Percentiles rank a stretch among this genome's conserved stretches.
Evolutionary conservation across 2,113 vertebrate species (phyloP).

Genomic region (Rhea pennata): DNA sequence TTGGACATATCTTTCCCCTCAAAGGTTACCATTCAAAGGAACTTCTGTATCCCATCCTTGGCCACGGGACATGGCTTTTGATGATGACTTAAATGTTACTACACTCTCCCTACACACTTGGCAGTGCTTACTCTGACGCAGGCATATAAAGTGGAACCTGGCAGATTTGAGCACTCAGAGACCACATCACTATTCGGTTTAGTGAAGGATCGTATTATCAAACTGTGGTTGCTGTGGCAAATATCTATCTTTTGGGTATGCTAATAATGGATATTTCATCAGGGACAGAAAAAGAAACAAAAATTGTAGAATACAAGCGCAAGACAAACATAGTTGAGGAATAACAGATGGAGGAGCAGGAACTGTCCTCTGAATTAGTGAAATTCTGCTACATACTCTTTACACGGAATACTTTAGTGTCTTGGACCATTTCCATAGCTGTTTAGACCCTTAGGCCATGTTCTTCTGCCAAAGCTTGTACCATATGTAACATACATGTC

Average conservation of each 20-base stretch:
- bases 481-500: neutral
- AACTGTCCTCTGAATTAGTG: neutral
- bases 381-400: neutral
- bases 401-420: neutral
- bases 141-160: neutral
- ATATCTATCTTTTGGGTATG: neutral
- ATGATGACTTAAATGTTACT: neutral
- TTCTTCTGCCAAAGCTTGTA: neutral
- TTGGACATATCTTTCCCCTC: neutral
- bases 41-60: neutral
- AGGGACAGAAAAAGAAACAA: neutral
- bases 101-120: neutral
- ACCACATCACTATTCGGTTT: neutral
- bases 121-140: neutral
- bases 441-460: neutral
- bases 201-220: neutral
- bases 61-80: neutral
- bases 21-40: neutral
- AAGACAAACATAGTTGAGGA: neutral
- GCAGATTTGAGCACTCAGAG: neutral
- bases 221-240: slow-evolving; percentile 2
- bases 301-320: neutral
- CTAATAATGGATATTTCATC: neutral
- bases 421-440: neutral
- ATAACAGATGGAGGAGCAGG: neutral